A percentile compares a stretch with the other conserved stretches of the same genome.
Evolutionary conservation across 2,113 vertebrate genomes (phyloP).

Genomic region (Nestor notabilis): DNA sequence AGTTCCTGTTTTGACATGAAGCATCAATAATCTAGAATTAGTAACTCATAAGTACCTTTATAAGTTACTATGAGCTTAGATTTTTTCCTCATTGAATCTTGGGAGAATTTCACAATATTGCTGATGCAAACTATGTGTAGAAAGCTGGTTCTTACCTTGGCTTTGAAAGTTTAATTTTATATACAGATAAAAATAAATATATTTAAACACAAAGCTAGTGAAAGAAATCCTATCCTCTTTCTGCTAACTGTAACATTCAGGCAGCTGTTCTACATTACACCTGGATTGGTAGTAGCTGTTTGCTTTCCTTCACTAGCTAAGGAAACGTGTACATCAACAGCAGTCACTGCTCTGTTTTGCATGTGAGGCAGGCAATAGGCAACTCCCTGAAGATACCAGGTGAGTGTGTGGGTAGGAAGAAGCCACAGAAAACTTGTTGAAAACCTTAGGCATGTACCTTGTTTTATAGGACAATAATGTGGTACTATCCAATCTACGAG

Average conservation of each 20-base stretch:
- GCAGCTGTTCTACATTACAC: not conserved
- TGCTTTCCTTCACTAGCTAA: not conserved
- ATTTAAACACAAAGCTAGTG: not conserved
- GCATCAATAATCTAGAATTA: not conserved
- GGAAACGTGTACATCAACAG: fast-evolving
- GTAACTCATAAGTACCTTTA: not conserved
- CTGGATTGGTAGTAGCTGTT: not conserved
- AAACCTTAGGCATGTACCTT: not conserved
- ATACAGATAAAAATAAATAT: not conserved
- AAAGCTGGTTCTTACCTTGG: not conserved
- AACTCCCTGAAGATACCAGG: not conserved
- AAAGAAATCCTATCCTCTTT: not conserved
- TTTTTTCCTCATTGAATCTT: not conserved
- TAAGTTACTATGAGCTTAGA: not conserved
- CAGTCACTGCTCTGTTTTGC: not conserved
- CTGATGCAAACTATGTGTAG: not conserved
- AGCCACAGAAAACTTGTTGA: not conserved
- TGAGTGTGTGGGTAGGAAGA: not conserved
- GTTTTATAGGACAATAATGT: not conserved
- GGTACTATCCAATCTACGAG: fast-evolving
- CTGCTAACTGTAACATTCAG: not conserved
- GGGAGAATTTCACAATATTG: not conserved
- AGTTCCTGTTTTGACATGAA: not conserved
- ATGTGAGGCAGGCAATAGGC: not conserved
- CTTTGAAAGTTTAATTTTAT: not conserved